These are phyloP conservation scores for Xenentodon cancila DNA, from an alignment of 2,797 vertebrate species.

Conservation along the genomic window DNA sequence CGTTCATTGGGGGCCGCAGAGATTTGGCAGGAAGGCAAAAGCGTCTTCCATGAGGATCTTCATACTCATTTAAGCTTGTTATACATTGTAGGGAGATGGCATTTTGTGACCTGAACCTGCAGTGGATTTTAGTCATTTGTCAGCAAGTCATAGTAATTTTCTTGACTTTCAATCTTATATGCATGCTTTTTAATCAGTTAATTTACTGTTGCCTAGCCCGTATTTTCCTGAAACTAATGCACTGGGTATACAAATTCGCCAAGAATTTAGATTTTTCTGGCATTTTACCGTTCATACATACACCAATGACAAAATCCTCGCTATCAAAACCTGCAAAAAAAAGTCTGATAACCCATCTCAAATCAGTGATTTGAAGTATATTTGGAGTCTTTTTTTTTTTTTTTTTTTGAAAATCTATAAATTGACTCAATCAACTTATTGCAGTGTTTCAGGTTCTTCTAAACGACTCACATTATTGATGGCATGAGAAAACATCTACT, in stretches of 20 bases:
- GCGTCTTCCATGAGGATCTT: constrained; percentile 70
- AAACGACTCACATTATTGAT: constrained; percentile 64
- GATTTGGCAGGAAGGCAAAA: constrained; percentile 76
- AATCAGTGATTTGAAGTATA: too few species aligned
- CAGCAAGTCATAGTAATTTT: constrained; percentile 55
- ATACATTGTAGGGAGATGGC: constrained; percentile 58
- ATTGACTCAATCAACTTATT: constrained; percentile 17
- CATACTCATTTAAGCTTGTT: constrained; percentile 67
- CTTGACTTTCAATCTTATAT: constrained; percentile 29
- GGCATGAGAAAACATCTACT: constrained; percentile 68
- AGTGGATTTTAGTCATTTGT: constrained; percentile 59
- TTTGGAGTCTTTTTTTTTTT: constrained; percentile 40
- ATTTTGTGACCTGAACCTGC: constrained; percentile 53
- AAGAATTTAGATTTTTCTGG: neutral
- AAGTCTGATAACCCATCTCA: neutral
- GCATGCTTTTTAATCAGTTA: constrained; percentile 32
- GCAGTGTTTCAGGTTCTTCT: constrained; percentile 44
- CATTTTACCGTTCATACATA: constrained; percentile 12
- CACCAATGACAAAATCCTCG: neutral
- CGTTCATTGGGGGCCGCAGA: constrained; percentile 65
- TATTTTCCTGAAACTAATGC: constrained; percentile 6
- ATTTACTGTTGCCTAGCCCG: constrained; percentile 18
- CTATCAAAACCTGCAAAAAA: constrained; percentile 3
- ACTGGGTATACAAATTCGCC: neutral
- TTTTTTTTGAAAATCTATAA: constrained; percentile 8